Percentiles rank a stretch among this genome's conserved stretches.
phyloP scores from a whole-genome alignment of 1,140 invertebrate genomes.

The Leptinotarsa undecemlineata region DNA sequence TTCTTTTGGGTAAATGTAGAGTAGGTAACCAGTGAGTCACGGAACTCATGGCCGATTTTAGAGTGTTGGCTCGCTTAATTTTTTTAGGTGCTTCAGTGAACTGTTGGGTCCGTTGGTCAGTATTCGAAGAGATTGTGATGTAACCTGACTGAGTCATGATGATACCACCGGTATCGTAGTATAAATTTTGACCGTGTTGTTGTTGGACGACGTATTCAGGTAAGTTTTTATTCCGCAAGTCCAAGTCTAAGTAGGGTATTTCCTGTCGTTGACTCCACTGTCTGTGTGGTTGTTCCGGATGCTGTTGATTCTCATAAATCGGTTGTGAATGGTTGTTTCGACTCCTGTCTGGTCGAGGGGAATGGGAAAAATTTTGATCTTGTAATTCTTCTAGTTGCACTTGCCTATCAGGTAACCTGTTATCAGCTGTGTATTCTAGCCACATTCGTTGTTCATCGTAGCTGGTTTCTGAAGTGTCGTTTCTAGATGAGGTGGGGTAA shows the following conservation, averaged over 20 bases:
- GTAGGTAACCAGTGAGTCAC: constrained; percentile 81
- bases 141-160: constrained; percentile 84
- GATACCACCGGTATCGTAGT: constrained; percentile 64
- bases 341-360: constrained; percentile 63
- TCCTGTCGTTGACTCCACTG: constrained; percentile 56
- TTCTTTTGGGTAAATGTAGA: constrained; percentile 75
- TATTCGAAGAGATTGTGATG: constrained; percentile 72
- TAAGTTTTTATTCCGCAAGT: constrained; percentile 56
- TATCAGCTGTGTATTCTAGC: constrained; percentile 60
- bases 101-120: constrained; percentile 59
- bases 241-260: constrained; percentile 53
- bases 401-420: constrained; percentile 61
- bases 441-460: constrained; percentile 63
- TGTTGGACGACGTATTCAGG: constrained; percentile 54
- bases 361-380: constrained; percentile 57
- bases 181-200: constrained; percentile 43
- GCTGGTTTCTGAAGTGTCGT: constrained; percentile 66
- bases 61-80: constrained; percentile 68
- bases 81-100: constrained; percentile 69
- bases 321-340: constrained; percentile 61
- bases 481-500: constrained; percentile 71
- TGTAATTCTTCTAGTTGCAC: constrained; percentile 60
- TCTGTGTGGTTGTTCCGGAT: constrained; percentile 57
- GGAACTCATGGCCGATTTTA: constrained; percentile 80
- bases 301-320: constrained; percentile 57